A percentile compares a stretch with the other conserved stretches of the same genome.
Evolutionary conservation across 2,888 invertebrate genomes (phyloP).

Genomic region (Acleris holmiana): DNA sequence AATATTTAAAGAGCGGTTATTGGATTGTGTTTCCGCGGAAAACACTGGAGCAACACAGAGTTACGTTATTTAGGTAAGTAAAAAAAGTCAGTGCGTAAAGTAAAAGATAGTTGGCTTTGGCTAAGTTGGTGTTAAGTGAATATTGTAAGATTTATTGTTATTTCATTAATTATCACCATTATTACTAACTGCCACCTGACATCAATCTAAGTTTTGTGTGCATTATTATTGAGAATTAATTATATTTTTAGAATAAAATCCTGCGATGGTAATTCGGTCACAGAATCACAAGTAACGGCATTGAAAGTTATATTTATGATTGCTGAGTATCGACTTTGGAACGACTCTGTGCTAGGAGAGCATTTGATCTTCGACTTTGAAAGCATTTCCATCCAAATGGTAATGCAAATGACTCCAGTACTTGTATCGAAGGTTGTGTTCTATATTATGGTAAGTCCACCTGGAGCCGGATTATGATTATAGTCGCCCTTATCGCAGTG

Average conservation of each 20-base stretch:
- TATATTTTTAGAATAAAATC: slow-evolving; percentile 9
- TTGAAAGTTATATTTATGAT: slow-evolving; percentile 45
- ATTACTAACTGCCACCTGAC: too few relatives aligned
- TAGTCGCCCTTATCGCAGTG: too few relatives aligned
- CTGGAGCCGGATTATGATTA: too few relatives aligned
- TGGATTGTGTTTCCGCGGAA: slow-evolving; percentile 41
- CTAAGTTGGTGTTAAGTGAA: too few relatives aligned
- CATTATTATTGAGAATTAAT: too few relatives aligned
- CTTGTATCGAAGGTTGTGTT: slow-evolving; percentile 22
- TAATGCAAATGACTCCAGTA: slow-evolving; percentile 23
- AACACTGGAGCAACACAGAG: slow-evolving; percentile 41
- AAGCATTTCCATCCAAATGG: slow-evolving; percentile 7
- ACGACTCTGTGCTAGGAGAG: slow-evolving; percentile 28
- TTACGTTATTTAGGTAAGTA: slow-evolving; percentile 44
- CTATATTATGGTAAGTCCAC: slow-evolving; percentile 28
- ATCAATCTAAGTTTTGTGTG: too few relatives aligned
- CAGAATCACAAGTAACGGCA: neutral
- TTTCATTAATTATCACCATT: too few relatives aligned
- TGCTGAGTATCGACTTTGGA: slow-evolving; percentile 31
- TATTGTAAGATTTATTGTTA: too few relatives aligned
- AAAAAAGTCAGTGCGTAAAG: too few relatives aligned
- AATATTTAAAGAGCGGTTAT: slow-evolving; percentile 38
- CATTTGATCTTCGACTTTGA: slow-evolving; percentile 26
- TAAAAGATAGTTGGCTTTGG: too few relatives aligned
- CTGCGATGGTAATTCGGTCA: neutral